Evolutionary conservation across 2,888 invertebrate genomes (phyloP).

Genomic region (Agrypnus murinus): DNA sequence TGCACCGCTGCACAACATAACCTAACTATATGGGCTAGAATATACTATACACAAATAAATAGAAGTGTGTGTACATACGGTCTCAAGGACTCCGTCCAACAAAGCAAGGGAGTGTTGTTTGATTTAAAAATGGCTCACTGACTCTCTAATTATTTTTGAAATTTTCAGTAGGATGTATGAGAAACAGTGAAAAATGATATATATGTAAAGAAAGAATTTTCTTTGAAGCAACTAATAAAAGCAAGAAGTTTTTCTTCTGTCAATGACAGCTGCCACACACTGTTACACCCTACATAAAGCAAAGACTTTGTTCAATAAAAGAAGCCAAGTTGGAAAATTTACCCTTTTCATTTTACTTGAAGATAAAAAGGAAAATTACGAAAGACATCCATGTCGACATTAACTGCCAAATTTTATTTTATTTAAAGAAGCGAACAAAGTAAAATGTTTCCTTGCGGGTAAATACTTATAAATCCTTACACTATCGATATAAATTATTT

Average conservation of each 20-base stretch:
- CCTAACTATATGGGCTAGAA: conserved; percentile 4
- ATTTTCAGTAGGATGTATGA: background rate
- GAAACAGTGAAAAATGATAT: background rate
- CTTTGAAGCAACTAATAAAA: background rate
- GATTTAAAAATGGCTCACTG: background rate
- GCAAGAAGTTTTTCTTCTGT: conserved; percentile 10
- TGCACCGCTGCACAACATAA: conserved; percentile 14
- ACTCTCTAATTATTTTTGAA: background rate
- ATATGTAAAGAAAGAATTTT: background rate
- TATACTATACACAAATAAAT: too few species aligned
- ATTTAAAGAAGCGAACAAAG: background rate
- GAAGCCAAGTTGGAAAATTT: conserved; percentile 5
- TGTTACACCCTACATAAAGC: background rate
- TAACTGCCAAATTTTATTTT: conserved; percentile 4
- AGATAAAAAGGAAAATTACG: background rate
- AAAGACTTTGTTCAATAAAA: conserved; percentile 7
- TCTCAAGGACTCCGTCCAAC: conserved; percentile 64
- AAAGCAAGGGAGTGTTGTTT: conserved; percentile 28
- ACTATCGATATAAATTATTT: too few species aligned
- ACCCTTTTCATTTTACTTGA: conserved; percentile 1
- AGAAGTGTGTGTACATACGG: conserved; percentile 62
- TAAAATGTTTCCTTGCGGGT: too few species aligned
- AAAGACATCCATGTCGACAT: background rate
- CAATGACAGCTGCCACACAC: conserved; percentile 21
- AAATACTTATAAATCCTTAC: too few species aligned